Evolutionary conservation across 1,140 invertebrate genomes (phyloP).

Genomic region (Bombyx mandarina): DNA sequence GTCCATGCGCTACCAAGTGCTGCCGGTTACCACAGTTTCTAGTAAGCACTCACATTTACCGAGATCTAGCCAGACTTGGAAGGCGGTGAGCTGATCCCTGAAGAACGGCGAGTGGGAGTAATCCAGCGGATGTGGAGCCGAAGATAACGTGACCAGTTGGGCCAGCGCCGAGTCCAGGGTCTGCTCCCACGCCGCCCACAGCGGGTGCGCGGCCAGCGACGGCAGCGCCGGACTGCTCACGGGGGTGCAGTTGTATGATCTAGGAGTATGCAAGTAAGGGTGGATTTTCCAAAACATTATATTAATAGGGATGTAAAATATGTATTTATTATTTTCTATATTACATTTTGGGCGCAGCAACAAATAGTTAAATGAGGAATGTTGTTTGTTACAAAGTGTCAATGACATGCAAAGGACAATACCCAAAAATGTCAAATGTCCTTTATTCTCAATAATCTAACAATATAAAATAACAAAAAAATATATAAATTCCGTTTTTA

Average conservation of each 20-base stretch:
- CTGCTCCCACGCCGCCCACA: constrained; percentile 98
- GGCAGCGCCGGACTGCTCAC: constrained; percentile 92
- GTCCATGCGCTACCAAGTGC: too few relatives aligned
- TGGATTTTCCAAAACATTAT: too few relatives aligned
- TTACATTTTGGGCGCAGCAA: too few relatives aligned
- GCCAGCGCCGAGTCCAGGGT: constrained; percentile 93
- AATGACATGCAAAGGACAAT: too few relatives aligned
- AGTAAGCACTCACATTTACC: constrained; percentile 55
- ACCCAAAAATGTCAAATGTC: too few relatives aligned
- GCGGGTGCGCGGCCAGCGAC: constrained; percentile 89
- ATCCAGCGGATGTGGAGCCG: constrained; percentile 74
- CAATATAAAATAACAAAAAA: too few relatives aligned
- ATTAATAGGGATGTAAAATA: too few relatives aligned
- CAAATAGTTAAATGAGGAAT: too few relatives aligned
- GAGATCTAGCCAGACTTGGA: constrained; percentile 94
- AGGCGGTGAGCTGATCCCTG: constrained; percentile 98
- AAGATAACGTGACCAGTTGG: constrained; percentile 83
- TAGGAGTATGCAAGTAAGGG: constrained; percentile 10
- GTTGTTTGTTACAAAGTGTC: too few relatives aligned
- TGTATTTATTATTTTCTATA: too few relatives aligned
- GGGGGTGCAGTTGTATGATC: constrained; percentile 95
- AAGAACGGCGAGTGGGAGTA: constrained; percentile 94
- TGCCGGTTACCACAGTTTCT: neutral
- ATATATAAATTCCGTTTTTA: too few relatives aligned
- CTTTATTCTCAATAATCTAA: too few relatives aligned